A percentile compares a stretch with the other conserved stretches of the same genome.
phyloP scores from a whole-genome alignment of 2,113 vertebrate genomes.

The Solea solea region DNA sequence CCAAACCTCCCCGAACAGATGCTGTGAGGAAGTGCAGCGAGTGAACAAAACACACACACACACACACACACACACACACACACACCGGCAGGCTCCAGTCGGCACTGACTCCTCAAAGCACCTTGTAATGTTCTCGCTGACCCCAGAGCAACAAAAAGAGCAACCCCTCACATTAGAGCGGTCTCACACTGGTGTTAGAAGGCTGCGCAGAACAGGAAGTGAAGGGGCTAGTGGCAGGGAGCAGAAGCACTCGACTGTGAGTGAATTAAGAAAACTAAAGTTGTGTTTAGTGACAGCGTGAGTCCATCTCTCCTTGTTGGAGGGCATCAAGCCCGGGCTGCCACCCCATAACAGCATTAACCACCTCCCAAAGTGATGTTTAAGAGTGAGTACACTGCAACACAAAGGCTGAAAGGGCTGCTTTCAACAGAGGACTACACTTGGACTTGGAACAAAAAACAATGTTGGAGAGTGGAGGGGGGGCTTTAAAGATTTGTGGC shows the following conservation, averaged over 20 bases:
- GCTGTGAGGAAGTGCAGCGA: conserved; percentile 15
- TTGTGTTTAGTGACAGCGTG: conserved; percentile 55
- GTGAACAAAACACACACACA: conserved; percentile 27
- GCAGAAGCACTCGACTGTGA: conserved; percentile 52
- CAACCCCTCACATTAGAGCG: conserved; percentile 40
- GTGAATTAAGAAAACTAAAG: conserved; percentile 74
- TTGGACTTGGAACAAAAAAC: conserved; percentile 36
- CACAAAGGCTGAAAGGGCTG: conserved; percentile 18
- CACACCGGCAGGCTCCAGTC: conserved; percentile 22
- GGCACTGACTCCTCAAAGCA: conserved; percentile 54
- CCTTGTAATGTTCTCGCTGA: conserved; percentile 62
- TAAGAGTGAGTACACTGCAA: conserved; percentile 20
- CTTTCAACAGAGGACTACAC: conserved; percentile 31
- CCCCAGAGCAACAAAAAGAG: conserved; percentile 60
- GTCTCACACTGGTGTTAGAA: conserved; percentile 55
- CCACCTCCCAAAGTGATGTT: conserved; percentile 63
- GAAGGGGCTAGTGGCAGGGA: conserved; percentile 54
- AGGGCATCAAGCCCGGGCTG: conserved; percentile 55
- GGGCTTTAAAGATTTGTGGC: conserved; percentile 23
- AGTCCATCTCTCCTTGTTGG: conserved; percentile 56
- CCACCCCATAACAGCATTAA: conserved; percentile 73
- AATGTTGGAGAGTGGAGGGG: background rate
- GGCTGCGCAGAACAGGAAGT: conserved; percentile 40
- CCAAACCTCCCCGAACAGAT: conserved; percentile 10
- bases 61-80: conserved; percentile 12